Conservation (phyloP, 2,888 invertebrate species). For the Volucella inflata region DNA sequence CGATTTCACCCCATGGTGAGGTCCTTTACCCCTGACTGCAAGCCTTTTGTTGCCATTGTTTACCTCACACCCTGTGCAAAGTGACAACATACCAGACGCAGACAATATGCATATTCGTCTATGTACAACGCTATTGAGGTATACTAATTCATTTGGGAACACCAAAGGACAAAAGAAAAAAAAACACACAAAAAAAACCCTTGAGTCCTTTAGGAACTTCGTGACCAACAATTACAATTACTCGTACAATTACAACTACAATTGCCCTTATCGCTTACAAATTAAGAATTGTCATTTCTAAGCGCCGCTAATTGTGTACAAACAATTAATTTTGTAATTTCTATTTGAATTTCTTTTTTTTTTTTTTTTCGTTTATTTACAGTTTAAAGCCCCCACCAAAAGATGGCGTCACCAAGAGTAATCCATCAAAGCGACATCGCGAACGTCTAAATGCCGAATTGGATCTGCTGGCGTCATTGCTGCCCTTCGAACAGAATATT, state of each 20-base stretch:
- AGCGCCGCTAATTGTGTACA: slow-evolving; percentile 47
- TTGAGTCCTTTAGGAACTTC: slow-evolving; percentile 36
- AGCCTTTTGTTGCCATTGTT: slow-evolving; percentile 65
- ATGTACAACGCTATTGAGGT: background rate
- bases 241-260: background rate
- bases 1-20: slow-evolving; percentile 78
- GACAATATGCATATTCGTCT: slow-evolving; percentile 55
- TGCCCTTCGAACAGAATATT: slow-evolving; percentile 99
- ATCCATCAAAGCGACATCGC: slow-evolving; percentile 99
- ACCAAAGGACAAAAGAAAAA: slow-evolving; percentile 26
- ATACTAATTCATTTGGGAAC: slow-evolving; percentile 3
- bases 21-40: slow-evolving; percentile 67
- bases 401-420: slow-evolving; percentile 97
- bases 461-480: slow-evolving; percentile 96
- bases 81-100: slow-evolving; percentile 20
- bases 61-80: slow-evolving; percentile 59
- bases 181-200: slow-evolving; percentile 13
- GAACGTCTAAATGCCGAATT: slow-evolving; percentile 99
- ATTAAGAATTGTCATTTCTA: slow-evolving; percentile 29
- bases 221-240: slow-evolving; percentile 52
- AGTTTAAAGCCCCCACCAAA: slow-evolving; percentile 97
- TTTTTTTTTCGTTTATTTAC: slow-evolving; percentile 82
- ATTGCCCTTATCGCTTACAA: slow-evolving; percentile 33
- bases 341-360: background rate
- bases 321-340: slow-evolving; percentile 44